Evolutionary conservation across 2,113 vertebrate species (phyloP), one percentile per base, ranked within the genome.

Genomic region (Uropsilus gracilis): DNA sequence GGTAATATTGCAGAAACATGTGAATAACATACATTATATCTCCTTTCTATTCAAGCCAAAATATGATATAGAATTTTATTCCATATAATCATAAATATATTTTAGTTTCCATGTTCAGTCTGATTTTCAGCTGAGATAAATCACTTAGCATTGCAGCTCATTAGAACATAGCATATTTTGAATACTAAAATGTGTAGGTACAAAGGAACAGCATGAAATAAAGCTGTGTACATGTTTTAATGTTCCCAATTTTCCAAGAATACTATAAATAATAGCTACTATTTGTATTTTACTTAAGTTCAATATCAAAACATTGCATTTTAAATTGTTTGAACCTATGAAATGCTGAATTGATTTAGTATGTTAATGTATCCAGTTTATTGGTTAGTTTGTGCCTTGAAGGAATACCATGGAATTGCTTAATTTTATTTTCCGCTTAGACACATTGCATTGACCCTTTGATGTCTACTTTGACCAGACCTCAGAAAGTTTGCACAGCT

Each of bases 311-410:
- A 94, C 76, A 72, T 50, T 16, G 26, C 73, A 78, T 68, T 94
- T 66, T 32, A 73, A n/a, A 71, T 89, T 83, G 77, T 48, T 90
- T 39, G 42, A 92, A 94, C 11, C 85, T 30, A 48, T 34, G n/a
- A 42, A 90, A 61, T 34, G 9, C 0, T 42, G 86, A 63, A 73
- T 66, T 61, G 1, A 83, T 64, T 59, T 87, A 17, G 46, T 68
- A 80, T 34, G 5, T 42, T 76, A 64, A 71, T 72, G 1, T 30
- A 53, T 37, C 20, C 24, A 46, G 53, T 8, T 59, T 82, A 66
- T 75, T 61, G 76, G 83, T 63, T 75, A 48, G 17, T 24, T 50
- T 69, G 32, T 46, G 69, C 86, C 10, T 68, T 86, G 44, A 44
- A 90, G 26, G 17, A 66, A 69, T 34, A 72, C 39, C 30, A 71